These are phyloP conservation scores for Homarus americanus DNA, from an alignment of 1,140 invertebrate species.

Conservation along the genomic window DNA sequence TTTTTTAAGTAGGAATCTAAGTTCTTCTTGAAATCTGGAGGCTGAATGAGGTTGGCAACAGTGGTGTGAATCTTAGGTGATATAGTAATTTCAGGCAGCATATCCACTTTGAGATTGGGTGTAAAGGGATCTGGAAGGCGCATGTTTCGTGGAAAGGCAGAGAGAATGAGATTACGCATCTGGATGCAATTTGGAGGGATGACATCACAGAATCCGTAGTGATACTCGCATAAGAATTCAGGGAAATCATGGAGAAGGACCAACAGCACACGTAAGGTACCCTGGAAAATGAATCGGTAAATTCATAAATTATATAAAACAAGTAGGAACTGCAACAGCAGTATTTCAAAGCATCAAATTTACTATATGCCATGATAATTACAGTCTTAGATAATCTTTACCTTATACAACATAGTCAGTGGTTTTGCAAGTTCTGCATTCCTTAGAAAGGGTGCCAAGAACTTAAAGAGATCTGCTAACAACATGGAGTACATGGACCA, in stretches of 20 bases:
- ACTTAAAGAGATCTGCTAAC: constrained; percentile 97
- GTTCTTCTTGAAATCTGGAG: constrained; percentile 93
- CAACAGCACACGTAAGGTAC: constrained; percentile 95
- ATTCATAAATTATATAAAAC: neutral
- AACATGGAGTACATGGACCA: constrained; percentile 87
- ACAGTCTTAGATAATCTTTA: constrained; percentile 66
- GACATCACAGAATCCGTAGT: constrained; percentile 99
- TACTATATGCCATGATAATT: neutral
- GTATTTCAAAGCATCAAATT: neutral
- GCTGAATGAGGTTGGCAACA: constrained; percentile 92
- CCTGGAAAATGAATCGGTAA: constrained; percentile 80
- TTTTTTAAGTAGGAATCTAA: constrained; percentile 97
- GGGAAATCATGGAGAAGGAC: constrained; percentile 99
- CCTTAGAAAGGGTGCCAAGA: constrained; percentile 96
- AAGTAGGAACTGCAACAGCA: neutral
- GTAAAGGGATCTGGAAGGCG: constrained; percentile 98
- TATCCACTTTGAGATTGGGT: constrained; percentile 97
- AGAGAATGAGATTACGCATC: constrained; percentile 98
- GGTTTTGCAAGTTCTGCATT: constrained; percentile 97
- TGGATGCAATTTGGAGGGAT: constrained; percentile 99
- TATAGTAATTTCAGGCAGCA: constrained; percentile 89
- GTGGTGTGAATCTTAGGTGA: constrained; percentile 94
- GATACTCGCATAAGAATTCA: constrained; percentile 99
- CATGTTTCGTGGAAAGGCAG: constrained; percentile 98
- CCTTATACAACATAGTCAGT: constrained; percentile 93